These are phyloP conservation scores for Drosophila equinoxialis DNA, from an alignment of 1,140 invertebrate species.

Conservation along the genomic window DNA sequence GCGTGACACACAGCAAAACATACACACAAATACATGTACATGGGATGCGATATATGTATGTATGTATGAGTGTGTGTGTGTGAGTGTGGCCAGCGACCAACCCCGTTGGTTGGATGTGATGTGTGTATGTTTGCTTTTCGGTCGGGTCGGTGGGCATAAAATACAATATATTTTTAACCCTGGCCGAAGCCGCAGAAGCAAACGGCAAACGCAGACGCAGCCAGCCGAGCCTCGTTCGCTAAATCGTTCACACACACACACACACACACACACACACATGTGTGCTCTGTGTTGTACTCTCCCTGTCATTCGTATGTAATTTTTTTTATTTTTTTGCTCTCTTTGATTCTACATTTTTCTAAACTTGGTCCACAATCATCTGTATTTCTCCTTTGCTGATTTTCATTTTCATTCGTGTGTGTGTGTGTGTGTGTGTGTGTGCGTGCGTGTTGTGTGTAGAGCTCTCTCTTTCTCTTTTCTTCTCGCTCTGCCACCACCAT, in stretches of 20 bases:
- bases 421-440: not conserved
- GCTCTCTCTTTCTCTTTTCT: slow-evolving; percentile 39
- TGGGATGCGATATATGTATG: not conserved
- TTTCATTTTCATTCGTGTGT: slow-evolving; percentile 56
- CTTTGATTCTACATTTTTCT: slow-evolving; percentile 49
- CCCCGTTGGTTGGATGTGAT: slow-evolving; percentile 48
- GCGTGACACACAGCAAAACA: slow-evolving; percentile 54
- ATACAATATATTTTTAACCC: slow-evolving; percentile 69
- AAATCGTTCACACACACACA: slow-evolving; percentile 50
- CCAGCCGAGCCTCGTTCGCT: slow-evolving; percentile 29
- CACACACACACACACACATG: slow-evolving; percentile 10
- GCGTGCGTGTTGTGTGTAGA: no score
- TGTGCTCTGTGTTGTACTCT: slow-evolving; percentile 4
- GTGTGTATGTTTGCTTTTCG: slow-evolving; percentile 15
- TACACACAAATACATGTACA: slow-evolving; percentile 2
- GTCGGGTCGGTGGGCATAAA: slow-evolving; percentile 30
- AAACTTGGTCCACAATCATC: slow-evolving; percentile 71
- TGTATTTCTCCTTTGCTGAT: slow-evolving; percentile 49
- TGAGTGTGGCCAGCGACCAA: slow-evolving; percentile 37
- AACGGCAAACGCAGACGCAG: no score
- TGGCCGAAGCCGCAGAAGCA: slow-evolving; percentile 40
- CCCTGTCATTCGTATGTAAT: slow-evolving; percentile 2
- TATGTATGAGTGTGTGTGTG: not conserved
- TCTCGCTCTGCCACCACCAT: slow-evolving; percentile 29
- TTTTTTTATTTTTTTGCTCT: slow-evolving; percentile 5